These are phyloP conservation scores for Hephaestus fuliginosus DNA, from an alignment of 2,797 vertebrate genomes.

Conservation along the genomic window DNA sequence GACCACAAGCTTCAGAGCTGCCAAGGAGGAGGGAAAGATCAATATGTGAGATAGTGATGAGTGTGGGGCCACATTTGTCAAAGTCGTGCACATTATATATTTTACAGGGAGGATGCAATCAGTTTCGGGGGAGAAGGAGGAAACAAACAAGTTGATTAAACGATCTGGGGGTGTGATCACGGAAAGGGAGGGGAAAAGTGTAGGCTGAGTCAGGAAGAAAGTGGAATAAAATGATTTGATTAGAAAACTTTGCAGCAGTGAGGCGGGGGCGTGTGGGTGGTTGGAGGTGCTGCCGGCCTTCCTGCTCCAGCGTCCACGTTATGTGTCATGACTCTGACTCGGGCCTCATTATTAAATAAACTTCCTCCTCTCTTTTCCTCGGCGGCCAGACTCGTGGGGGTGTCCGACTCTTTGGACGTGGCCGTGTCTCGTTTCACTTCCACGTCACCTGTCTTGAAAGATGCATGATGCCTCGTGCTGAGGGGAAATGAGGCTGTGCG, in stretches of 20 bases:
- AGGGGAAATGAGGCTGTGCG: constrained; percentile 63
- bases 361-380: not conserved
- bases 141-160: constrained; percentile 27
- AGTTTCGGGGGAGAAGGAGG: constrained; percentile 1
- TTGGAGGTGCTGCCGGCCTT: not conserved
- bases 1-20: not conserved
- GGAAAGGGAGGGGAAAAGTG: not conserved
- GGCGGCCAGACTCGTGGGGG: not conserved
- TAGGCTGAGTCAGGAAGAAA: constrained; percentile 9
- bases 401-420: not conserved
- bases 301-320: constrained; percentile 23
- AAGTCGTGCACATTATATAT: not conserved
- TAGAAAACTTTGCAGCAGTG: constrained; percentile 4
- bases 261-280: not conserved
- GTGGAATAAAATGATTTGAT: constrained; percentile 24
- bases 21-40: constrained; percentile 14
- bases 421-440: constrained; percentile 19
- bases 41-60: not conserved
- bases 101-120: constrained; percentile 25
- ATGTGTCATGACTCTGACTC: constrained; percentile 2
- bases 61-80: constrained; percentile 23
- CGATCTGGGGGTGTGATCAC: not conserved
- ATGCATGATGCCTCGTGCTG: constrained; percentile 48
- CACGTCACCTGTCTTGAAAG: constrained; percentile 52
- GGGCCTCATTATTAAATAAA: constrained; percentile 23